Conservation (phyloP, 1,140 invertebrate genomes). For the Helicoverpa zea region DNA sequence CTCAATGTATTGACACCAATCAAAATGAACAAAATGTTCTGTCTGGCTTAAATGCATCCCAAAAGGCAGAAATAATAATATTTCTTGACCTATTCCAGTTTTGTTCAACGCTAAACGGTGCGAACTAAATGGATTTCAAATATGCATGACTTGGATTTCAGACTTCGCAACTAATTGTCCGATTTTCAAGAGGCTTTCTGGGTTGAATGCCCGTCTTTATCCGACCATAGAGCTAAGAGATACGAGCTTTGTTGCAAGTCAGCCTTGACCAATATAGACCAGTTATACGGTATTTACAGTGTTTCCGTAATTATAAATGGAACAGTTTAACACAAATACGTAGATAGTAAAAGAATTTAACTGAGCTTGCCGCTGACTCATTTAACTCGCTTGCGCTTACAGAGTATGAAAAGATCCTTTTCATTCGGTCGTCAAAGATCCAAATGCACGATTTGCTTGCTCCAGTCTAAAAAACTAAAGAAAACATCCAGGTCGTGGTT, state of each 20-base stretch:
- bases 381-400: background rate
- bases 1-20: background rate
- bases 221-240: no score
- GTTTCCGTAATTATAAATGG: no score
- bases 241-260: no score
- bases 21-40: conserved; percentile 11
- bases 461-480: background rate
- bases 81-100: conserved; percentile 11
- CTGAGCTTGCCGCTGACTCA: background rate
- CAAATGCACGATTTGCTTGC: conserved; percentile 3
- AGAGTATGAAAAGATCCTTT: background rate
- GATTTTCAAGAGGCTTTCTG: background rate
- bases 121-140: conserved; percentile 21
- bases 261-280: no score
- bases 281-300: no score
- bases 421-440: conserved; percentile 16
- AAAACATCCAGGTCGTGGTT: conserved; percentile 8
- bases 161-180: background rate
- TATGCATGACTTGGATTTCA: background rate
- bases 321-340: no score
- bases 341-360: no score
- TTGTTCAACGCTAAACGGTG: background rate
- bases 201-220: no score
- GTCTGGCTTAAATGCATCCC: background rate
- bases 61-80: background rate